These are phyloP conservation scores for Pelodytes ibericus DNA, from an alignment of 2,797 vertebrate genomes.

Conservation along the genomic window DNA sequence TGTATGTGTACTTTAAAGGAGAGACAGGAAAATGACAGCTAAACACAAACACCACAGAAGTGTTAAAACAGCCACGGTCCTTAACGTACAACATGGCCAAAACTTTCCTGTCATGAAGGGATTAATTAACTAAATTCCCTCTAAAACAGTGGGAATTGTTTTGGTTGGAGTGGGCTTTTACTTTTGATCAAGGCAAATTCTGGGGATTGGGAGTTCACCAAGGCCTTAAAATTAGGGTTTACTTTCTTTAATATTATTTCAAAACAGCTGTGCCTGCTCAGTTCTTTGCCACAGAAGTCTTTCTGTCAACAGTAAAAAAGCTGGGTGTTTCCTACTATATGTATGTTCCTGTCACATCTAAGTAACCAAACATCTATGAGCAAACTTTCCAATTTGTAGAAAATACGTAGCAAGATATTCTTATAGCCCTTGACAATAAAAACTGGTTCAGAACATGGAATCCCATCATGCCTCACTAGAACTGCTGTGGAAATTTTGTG, in stretches of 20 bases:
- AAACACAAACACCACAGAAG: no score
- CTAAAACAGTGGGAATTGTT: no score
- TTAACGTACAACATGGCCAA: no score
- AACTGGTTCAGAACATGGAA: not conserved
- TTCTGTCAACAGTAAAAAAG: not conserved
- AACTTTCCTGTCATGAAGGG: no score
- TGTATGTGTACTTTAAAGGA: no score
- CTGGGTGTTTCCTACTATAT: not conserved
- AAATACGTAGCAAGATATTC: not conserved
- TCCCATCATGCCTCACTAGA: no score
- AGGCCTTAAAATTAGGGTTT: not conserved
- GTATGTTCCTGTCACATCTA: not conserved
- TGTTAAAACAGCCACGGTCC: no score
- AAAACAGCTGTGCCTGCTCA: constrained; percentile 1
- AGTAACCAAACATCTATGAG: not conserved
- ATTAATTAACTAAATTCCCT: no score
- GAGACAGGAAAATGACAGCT: no score
- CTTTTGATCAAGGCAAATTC: not conserved
- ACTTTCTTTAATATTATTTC: not conserved
- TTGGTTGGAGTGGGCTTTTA: no score
- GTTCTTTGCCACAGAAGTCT: not conserved
- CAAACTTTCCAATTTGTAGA: not conserved
- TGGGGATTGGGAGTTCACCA: not conserved
- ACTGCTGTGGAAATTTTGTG: not conserved
- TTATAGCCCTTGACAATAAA: no score